Evolutionary conservation across 2,113 vertebrate species (phyloP), one percentile per base, ranked within the genome.

Genomic region (Ictidomys tridecemlineatus): DNA sequence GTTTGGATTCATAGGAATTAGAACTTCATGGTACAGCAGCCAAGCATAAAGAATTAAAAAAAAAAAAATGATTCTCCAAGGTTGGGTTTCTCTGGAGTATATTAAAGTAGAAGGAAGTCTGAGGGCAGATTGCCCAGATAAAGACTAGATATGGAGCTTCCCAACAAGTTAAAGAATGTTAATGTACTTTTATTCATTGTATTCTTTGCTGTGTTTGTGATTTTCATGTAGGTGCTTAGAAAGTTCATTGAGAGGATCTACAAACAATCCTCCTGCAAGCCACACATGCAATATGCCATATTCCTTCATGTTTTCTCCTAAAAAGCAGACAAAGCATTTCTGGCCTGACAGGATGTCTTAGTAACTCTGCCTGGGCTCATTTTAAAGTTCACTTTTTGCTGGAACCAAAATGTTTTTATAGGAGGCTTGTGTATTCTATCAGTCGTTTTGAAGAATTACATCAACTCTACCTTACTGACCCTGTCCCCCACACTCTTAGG

Each of bases 1-100:
- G 16, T 93, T 96, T 84, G 70, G 30, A 90, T 63, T 96, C 69
- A 76, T 22, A 85, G 63, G 77, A 91, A 89, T 93, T 84, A 94
- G 63, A 48, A 78, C 74, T 93, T 91, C 37, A 86, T 1, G 45
- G 34, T 61, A 89, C 0, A 91, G 1, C 16, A 91, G 58, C 83
- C 96, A 92, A 14, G 14, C 77, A 28, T 20, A 79, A 90, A 95
- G n/a, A 83, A 93, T 78, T 79, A 13, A 48, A 45, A 45, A 45
- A 45, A 45, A 45, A 85, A 17, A 80, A 78, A 8, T 11, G 51
- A 14, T 82, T 28, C 30, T 45, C 67, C 28, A 72, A 92, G 91
- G 39, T 20, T 37, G 96, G n/a, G 4, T 94, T 79, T 72, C 39
- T 91, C 76, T 0, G 92, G 26, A 91, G 13, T 4, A 61, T 37